Base-by-base conservation (phyloP, 2,113 vertebrate species). In the Lepus europaeus region DNA sequence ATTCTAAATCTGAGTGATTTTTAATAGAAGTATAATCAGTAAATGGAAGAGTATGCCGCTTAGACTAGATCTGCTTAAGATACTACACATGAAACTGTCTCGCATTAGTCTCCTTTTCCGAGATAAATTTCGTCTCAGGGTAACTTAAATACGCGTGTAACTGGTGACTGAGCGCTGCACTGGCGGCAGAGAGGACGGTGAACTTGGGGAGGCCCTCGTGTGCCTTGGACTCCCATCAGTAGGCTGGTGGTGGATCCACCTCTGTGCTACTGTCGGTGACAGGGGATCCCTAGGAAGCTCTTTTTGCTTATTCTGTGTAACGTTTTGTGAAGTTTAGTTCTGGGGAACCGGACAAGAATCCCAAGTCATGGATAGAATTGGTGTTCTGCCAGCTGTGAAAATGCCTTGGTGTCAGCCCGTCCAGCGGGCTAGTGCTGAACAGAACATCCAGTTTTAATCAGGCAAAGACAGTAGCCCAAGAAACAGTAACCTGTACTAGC, bases 291-390 rank as follows among this genome's bases (percentile, higher is more conserved):
- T 53, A 31, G 11, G 87, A 92, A 89, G 27, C 70, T 91, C 31
- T 27, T 5, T 61, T 68, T 69, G 14, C 33, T 72, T 72, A 19
- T 20, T 33, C 6, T 56, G 59, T 66, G 83, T 88, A 82, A 31
- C 59, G 74, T 89, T 96, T 89, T 94, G 23, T 94, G 23, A 91
- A 90, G 69, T 72, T 36, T 49, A 33, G n/a, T 96, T 92, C 29
- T 89, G 13, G 69, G 19, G 22, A 91, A 51, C 22, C 73, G 79
- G 36, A 64, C 11, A 56, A 73, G 80, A 27, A 72, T 86, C 22
- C 51, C 33, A 9, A 78, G 56, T 86, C 80, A 51, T n/a, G 23
- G 36, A 53, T 91, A 77, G 39, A 59, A 22, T 79, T 85, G 72
- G 20, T 85, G 4, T 69, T 92, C 53, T 74, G 0, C 77, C 87